Evolutionary conservation across 35 echinoderm and acorn worm species (phyloP), one percentile per base, ranked within the genome.

Genomic region (Holothuria glaberrima): DNA sequence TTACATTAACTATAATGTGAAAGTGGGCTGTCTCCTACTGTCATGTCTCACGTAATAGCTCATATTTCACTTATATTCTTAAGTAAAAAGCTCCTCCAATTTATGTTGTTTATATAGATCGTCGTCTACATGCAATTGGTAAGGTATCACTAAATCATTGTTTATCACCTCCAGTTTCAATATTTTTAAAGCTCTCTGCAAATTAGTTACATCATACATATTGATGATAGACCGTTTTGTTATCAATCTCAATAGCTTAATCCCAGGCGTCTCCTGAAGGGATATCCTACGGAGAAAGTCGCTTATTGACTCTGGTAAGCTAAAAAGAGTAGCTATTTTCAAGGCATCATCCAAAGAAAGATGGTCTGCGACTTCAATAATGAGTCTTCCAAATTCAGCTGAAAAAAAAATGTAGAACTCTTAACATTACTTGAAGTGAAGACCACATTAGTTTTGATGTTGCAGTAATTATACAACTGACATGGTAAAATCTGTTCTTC

Each of bases 131-230:
- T 41, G 36, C 36, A 7, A 41, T 41, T 41, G 36, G 7, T 41
- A 41, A 4, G 36, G 36, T 41, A 41, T 41, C 7, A 41, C 2
- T 41, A 41, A 41, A 41, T 2, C 7, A 2, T 7, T 41, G 36
- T 2, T 41, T 41, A 41, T 41, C 36, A 41, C 7, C 7, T 41
- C 36, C 7, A 41, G 36, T 7, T 41, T 2, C 7, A 41, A 41
- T 7, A 7, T 41, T 41, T 2, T 12, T 14, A 25, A 70, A 70
- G 26, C 67, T n/a, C 33, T 70, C 33, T 70, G 67, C 33, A 70
- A 32, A 32, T 70, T 70, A 70, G 67, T 70, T 5, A 70, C 67
- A 70, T 70, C 67, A 32, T 70, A 29, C 25, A 25, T 70, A 32
- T 70, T 70, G 3, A 70, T 70, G 25, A 70, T 70, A n/a, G 27